Evolutionary conservation across 2,797 vertebrate genomes (phyloP).

Genomic region (Thaleichthys pacificus): DNA sequence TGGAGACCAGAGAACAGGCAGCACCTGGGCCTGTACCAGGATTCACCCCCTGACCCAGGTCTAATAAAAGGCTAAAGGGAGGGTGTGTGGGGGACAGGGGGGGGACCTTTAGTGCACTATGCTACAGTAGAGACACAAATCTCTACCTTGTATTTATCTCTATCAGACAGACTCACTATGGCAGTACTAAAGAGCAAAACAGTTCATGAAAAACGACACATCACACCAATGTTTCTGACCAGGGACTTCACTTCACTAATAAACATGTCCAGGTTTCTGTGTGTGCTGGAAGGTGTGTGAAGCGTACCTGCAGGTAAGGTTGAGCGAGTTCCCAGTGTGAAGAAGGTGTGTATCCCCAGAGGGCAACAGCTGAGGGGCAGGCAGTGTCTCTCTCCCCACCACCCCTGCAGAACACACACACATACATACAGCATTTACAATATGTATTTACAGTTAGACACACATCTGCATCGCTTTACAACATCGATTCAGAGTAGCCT

Average conservation of each 20-base stretch:
- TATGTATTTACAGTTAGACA: background rate
- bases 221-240: no score
- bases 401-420: conserved; percentile 60
- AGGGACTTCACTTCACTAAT: background rate
- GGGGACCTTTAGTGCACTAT: conserved; percentile 1
- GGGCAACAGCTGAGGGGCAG: conserved; percentile 55
- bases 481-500: background rate
- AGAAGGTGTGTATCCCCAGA: conserved; percentile 45
- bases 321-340: conserved; percentile 53
- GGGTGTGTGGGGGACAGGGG: background rate
- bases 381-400: conserved; percentile 23
- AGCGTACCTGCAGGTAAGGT: conserved; percentile 75
- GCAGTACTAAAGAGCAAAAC: no score
- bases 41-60: conserved; percentile 16
- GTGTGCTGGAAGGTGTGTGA: background rate
- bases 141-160: no score
- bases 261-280: conserved; percentile 2
- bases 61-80: background rate
- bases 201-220: no score
- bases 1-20: conserved; percentile 20
- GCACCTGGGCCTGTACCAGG: conserved; percentile 15
- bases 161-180: no score
- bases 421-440: background rate
- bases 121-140: no score
- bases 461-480: conserved; percentile 16